Evolutionary conservation across 2,888 invertebrate genomes (phyloP).

Genomic region (Lomographa bimaculata): DNA sequence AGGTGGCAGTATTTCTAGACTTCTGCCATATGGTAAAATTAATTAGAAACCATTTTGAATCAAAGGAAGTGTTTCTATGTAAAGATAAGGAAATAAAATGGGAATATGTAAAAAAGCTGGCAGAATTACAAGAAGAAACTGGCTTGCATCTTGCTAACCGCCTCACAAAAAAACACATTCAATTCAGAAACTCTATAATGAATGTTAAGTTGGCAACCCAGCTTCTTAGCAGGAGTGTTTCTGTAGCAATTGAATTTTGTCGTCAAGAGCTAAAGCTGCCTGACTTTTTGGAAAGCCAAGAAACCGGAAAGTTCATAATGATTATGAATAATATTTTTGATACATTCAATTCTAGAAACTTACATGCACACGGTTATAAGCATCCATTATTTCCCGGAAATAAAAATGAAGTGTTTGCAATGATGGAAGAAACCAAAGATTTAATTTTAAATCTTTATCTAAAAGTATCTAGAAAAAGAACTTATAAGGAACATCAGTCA

Average conservation of each 20-base stretch:
- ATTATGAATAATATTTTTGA: too few relatives aligned
- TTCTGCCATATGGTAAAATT: slow-evolving; percentile 30
- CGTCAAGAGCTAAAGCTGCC: too few relatives aligned
- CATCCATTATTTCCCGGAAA: too few relatives aligned
- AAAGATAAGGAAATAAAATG: slow-evolving; percentile 1
- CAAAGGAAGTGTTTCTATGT: slow-evolving; percentile 24
- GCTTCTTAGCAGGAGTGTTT: slow-evolving; percentile 3
- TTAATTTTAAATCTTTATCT: too few relatives aligned
- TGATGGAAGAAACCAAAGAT: too few relatives aligned
- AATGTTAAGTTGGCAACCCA: slow-evolving; percentile 29
- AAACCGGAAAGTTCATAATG: too few relatives aligned
- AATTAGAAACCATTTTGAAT: slow-evolving; percentile 29
- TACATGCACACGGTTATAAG: too few relatives aligned
- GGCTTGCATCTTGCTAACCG: not conserved
- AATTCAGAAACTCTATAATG: slow-evolving; percentile 17
- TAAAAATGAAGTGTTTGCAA: too few relatives aligned
- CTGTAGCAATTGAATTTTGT: slow-evolving; percentile 22
- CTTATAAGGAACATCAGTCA: too few relatives aligned
- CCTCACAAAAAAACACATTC: not conserved
- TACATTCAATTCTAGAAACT: too few relatives aligned
- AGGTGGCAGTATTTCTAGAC: slow-evolving; percentile 31
- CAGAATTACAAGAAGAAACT: not conserved
- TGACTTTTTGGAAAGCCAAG: too few relatives aligned
- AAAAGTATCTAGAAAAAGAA: too few relatives aligned
- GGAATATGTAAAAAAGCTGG: not conserved